Evolutionary conservation across 2,113 vertebrate species (phyloP), one percentile per base, ranked within the genome.

Genomic region (Scortum barcoo): DNA sequence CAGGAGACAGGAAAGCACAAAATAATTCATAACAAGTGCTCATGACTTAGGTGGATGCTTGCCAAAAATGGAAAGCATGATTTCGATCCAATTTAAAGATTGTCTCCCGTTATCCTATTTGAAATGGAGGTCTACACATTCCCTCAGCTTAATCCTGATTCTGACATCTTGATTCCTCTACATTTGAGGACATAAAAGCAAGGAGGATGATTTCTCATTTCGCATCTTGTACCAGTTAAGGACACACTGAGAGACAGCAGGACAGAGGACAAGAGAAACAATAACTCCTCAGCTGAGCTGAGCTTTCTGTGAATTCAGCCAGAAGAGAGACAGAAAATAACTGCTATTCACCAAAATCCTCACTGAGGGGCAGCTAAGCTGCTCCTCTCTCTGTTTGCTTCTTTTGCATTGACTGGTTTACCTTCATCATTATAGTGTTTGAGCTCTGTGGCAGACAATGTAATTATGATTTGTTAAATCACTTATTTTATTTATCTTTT

Each of bases 11-110:
- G 56, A 79, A 78, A 78, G 61, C 71, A 80, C 85, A 85, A 91
- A 88, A 92, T 88, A 88, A 92, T 91, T 86, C 72, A 84, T 66
- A 82, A 73, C 78, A 86, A 82, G 75, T 71, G 60, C 42, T 86
- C 56, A 14, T 46, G 19, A 85, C 76, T 90, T 66, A 74, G 50
- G 40, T 44, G 60, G 61, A 71, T 62, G 72, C 81, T 74, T 71
- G 66, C 83, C 90, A 78, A 36, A 86, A 86, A 84, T 42, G 36
- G 63, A 80, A 84, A 85, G 66, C 3, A 42, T 42, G 53, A 72
- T 83, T 61, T 87, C 40, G 26, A 19, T 84, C 42, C 8, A 72
- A 73, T 87, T 86, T 83, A 67, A 78, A 93, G 74, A 87, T 28
- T 19, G 19, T 24, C 60, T 72, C 71, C 50, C 80, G 61, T 78